phyloP scores from a whole-genome alignment of 2,888 invertebrate genomes.

The Ametastegia equiseti region DNA sequence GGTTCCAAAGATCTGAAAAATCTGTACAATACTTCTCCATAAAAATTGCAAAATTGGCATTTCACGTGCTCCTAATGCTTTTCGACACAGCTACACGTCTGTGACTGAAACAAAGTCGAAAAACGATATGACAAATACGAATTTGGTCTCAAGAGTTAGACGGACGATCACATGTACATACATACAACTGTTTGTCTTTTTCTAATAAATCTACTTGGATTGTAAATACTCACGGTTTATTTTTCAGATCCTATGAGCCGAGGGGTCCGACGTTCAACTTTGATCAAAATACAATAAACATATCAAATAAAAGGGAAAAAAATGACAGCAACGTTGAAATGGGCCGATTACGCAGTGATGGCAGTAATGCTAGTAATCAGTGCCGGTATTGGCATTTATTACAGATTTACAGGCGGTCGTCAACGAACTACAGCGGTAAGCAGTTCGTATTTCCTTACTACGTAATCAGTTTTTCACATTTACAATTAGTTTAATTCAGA shows the following conservation, averaged over 20 bases:
- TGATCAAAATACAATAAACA: not conserved
- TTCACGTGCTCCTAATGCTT: no score
- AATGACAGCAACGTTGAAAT: conserved; percentile 76
- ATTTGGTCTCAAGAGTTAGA: no score
- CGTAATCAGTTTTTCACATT: not conserved
- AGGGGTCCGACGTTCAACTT: not conserved
- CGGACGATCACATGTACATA: no score
- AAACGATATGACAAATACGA: no score
- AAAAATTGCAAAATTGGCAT: no score
- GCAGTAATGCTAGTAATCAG: conserved; percentile 84
- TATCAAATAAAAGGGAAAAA: not conserved
- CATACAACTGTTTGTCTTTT: no score
- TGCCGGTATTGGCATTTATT: conserved; percentile 89
- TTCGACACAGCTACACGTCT: no score
- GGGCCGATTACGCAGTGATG: conserved; percentile 88
- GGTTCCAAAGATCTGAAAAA: no score
- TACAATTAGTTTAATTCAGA: not conserved
- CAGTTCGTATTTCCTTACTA: not conserved
- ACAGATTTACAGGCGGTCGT: conserved; percentile 89
- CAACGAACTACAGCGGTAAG: conserved; percentile 89
- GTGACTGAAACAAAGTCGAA: no score
- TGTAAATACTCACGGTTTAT: not conserved
- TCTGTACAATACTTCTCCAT: no score
- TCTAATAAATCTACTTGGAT: no score
- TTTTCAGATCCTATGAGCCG: not conserved